Evolutionary conservation across 2,797 vertebrate species (phyloP), one percentile per base, ranked within the genome.

Genomic region (Pelobates cultripes): DNA sequence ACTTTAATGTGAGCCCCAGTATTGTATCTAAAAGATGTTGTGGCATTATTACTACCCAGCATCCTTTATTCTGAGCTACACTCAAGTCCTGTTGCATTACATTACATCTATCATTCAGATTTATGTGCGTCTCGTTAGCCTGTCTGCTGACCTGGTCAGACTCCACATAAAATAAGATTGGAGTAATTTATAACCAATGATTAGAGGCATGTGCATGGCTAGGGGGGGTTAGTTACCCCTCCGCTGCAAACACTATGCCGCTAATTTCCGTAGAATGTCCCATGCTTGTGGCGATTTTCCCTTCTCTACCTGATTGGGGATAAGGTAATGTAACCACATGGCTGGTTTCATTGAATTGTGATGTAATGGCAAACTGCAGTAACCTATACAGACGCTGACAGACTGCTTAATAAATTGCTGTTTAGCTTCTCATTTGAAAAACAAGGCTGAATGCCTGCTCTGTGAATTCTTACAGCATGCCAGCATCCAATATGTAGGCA

Each of bases 111-210:
- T 68, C 61, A 13, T 15, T 15, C 63, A 79, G 83, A 78, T 88
- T 87, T 86, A 70, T 79, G 73, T 68, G 0, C 7, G 53, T 7
- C 85, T 88, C 43, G 0, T 86, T 85, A 88, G 82, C 83, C 84
- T 61, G 79, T 86, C 84, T 81, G 0, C 68, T 88, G 83, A 85
- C 87, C 83, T 81, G 67, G 71, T 79, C 40, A 8, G 74, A 2
- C 41, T 51, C 77, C 78, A 17, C 75, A 0, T 13, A 0, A 8
- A 83, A 60, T 84, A 75, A 79, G 67, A 70, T 6, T 61, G 71
- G 61, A 17, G 44, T 71, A 45, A 82, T 88, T 87, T 85, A 15
- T 82, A 71, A 81, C 78, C 86, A 76, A 5, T 78, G 82, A 85
- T 85, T 85, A 69, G 61, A 72, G 68, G 79, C 79, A 81, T 81